phyloP scores from a whole-genome alignment of 2,888 invertebrate genomes.

The Acleris emargana region DNA sequence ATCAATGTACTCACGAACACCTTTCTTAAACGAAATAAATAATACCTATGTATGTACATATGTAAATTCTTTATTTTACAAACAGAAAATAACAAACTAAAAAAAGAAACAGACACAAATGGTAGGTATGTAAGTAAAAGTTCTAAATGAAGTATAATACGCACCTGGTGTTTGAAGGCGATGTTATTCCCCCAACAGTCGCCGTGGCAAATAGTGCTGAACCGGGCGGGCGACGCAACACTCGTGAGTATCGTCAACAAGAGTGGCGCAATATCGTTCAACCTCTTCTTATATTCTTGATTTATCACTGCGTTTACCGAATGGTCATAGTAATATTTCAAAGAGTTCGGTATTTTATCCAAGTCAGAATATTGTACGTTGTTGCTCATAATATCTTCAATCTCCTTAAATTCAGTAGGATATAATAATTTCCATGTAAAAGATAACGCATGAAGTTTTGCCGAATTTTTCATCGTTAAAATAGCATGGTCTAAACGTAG shows the following conservation, averaged over 20 bases:
- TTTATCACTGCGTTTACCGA: conserved; percentile 60
- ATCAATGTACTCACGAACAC: too few relatives aligned
- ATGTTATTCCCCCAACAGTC: conserved; percentile 72
- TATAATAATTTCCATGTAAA: conserved; percentile 55
- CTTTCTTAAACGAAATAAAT: too few relatives aligned
- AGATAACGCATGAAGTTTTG: conserved; percentile 65
- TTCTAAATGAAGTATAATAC: neutral
- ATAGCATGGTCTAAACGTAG: conserved; percentile 55
- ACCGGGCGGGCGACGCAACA: conserved; percentile 51
- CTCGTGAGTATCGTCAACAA: conserved; percentile 57
- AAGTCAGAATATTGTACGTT: conserved; percentile 63
- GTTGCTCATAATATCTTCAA: conserved; percentile 51
- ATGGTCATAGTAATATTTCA: conserved; percentile 57
- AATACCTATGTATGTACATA: too few relatives aligned
- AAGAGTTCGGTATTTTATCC: conserved; percentile 52
- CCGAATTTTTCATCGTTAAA: conserved; percentile 63
- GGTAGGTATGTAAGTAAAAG: neutral
- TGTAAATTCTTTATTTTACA: too few relatives aligned
- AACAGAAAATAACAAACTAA: too few relatives aligned
- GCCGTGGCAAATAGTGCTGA: conserved; percentile 65
- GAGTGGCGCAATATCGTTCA: conserved; percentile 51
- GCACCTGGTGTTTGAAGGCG: conserved; percentile 60
- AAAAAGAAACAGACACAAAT: too few relatives aligned
- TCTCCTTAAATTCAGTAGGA: conserved; percentile 52
- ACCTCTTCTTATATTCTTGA: conserved; percentile 48